These are phyloP conservation scores for Danio jaintianensis DNA, from an alignment of 2,797 vertebrate species.

Conservation along the genomic window DNA sequence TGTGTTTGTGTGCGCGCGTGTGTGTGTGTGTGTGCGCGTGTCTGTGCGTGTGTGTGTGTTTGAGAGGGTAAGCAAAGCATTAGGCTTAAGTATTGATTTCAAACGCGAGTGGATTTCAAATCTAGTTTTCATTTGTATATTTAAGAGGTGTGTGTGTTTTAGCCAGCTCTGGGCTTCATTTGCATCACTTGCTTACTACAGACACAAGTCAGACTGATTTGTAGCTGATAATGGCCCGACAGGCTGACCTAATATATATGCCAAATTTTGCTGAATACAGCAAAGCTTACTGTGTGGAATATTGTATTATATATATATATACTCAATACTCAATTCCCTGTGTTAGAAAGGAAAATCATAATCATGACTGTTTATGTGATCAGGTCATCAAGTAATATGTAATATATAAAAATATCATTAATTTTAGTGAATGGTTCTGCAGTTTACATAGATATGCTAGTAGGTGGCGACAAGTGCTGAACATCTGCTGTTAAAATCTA, in stretches of 20 bases:
- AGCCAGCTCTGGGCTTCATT: slow-evolving; percentile 10
- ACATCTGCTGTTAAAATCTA: no score
- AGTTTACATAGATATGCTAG: no score
- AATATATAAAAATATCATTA: no score
- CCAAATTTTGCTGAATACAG: slow-evolving; percentile 2
- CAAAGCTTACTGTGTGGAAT: neutral
- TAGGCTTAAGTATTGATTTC: slow-evolving; percentile 7
- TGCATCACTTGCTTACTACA: slow-evolving; percentile 25
- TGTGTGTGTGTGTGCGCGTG: no score
- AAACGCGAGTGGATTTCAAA: neutral
- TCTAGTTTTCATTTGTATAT: slow-evolving; percentile 3
- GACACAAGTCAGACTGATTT: slow-evolving; percentile 22
- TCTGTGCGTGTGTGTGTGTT: slow-evolving; percentile 1
- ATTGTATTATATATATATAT: neutral
- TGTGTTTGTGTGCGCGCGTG: no score
- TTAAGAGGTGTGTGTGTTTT: neutral
- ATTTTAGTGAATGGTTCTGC: no score
- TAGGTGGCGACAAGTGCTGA: no score
- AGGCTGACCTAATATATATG: neutral
- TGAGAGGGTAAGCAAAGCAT: slow-evolving; percentile 47
- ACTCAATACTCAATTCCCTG: no score
- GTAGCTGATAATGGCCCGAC: slow-evolving; percentile 21
- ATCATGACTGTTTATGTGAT: no score
- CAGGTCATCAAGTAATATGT: no score
- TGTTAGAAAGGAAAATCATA: no score